Evolutionary conservation across 2,113 vertebrate genomes (phyloP).

Genomic region (Corythoichthys haematopterus): DNA sequence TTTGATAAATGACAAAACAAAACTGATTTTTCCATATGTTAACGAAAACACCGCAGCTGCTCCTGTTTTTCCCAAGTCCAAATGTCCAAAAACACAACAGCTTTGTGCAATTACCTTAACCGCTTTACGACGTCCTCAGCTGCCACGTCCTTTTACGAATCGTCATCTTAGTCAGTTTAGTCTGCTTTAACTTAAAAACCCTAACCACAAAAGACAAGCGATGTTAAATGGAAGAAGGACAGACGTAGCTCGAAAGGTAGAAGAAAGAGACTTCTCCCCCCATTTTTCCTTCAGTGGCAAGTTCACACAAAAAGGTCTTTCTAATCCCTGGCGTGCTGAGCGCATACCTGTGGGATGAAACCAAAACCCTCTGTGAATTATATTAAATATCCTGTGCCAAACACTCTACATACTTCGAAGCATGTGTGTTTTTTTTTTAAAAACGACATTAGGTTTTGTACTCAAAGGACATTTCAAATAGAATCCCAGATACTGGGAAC

Average conservation of each 20-base stretch:
- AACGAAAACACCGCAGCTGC: constrained; percentile 47
- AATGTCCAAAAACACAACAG: constrained; percentile 24
- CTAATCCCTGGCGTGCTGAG: constrained; percentile 58
- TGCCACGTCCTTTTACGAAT: constrained; percentile 31
- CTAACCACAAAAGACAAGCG: constrained; percentile 36
- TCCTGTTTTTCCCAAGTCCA: constrained; percentile 12
- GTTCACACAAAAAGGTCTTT: constrained; percentile 66
- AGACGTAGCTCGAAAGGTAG: constrained; percentile 26
- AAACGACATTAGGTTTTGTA: constrained; percentile 48
- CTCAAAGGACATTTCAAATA: constrained; percentile 43
- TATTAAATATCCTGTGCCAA: constrained; percentile 59
- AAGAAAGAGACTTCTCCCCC: constrained; percentile 27
- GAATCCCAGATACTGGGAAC: constrained; percentile 42
- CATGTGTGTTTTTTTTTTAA: constrained; percentile 41
- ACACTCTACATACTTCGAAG: constrained; percentile 58
- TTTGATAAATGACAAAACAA: constrained; percentile 34
- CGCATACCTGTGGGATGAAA: constrained; percentile 75
- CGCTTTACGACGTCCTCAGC: constrained; percentile 3
- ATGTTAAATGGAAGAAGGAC: constrained; percentile 43
- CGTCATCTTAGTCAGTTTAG: constrained; percentile 16
- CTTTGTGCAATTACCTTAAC: constrained; percentile 34
- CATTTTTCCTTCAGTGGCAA: constrained; percentile 60
- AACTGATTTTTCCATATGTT: constrained; percentile 52
- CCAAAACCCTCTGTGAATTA: constrained; percentile 69
- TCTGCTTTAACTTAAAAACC: constrained; percentile 30